phyloP scores from a whole-genome alignment of 1,140 invertebrate species.

The Panulirus ornatus region DNA sequence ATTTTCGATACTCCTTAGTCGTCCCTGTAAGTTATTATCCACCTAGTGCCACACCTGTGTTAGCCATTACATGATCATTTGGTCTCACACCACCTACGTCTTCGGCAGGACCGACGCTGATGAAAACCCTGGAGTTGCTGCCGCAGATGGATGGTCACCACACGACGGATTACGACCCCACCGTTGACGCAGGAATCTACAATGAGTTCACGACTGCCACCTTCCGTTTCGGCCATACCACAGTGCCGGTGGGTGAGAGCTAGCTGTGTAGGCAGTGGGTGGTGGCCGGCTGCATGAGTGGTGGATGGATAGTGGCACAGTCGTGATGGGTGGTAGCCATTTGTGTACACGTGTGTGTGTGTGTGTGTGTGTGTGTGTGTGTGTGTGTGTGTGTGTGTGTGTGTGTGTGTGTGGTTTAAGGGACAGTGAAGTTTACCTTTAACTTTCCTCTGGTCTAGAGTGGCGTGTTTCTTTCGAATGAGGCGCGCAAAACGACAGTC shows the following conservation, averaged over 20 bases:
- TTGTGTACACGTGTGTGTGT: too few relatives aligned
- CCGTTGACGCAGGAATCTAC: conserved; percentile 87
- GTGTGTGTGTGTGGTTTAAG: too few relatives aligned
- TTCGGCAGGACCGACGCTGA: neutral
- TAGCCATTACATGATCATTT: too few relatives aligned
- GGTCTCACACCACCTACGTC: neutral
- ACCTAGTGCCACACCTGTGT: too few relatives aligned
- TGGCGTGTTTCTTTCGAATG: too few relatives aligned
- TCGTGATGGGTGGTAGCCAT: too few relatives aligned
- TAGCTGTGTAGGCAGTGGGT: conserved; percentile 31
- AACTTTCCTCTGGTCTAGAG: conserved; percentile 23
- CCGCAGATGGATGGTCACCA: neutral
- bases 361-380: too few relatives aligned
- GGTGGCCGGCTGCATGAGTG: conserved; percentile 16
- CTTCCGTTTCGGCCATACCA: conserved; percentile 13
- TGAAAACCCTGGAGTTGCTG: neutral
- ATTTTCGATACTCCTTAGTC: too few relatives aligned
- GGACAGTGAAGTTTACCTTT: too few relatives aligned
- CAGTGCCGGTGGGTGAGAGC: neutral
- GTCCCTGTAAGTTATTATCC: too few relatives aligned
- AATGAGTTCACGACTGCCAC: conserved; percentile 93
- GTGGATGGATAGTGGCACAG: too few relatives aligned
- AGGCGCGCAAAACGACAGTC: conserved; percentile 31
- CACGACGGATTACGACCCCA: conserved; percentile 79
- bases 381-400: too few relatives aligned